Evolutionary conservation across 2,113 vertebrate genomes (phyloP).

Genomic region (Microcebus lehilahytsara): DNA sequence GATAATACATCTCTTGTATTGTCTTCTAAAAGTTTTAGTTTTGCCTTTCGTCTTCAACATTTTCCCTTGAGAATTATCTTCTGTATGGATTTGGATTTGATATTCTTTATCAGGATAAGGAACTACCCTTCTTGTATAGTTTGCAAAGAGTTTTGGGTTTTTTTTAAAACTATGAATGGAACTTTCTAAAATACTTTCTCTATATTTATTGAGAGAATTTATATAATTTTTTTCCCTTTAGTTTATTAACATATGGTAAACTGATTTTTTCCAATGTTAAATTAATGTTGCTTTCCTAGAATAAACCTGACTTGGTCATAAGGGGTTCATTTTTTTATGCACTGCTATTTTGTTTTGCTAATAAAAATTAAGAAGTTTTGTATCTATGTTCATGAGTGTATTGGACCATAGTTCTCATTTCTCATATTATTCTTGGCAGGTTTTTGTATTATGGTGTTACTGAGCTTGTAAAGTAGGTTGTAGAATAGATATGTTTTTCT

Average conservation of each 20-base stretch:
- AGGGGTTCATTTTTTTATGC: background rate
- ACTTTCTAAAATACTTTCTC: background rate
- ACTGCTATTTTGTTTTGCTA: constrained; percentile 6
- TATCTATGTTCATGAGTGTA: background rate
- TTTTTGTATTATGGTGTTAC: background rate
- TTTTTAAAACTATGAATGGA: background rate
- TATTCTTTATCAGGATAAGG: background rate
- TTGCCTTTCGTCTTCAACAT: constrained; percentile 7
- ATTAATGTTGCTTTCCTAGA: constrained; percentile 21
- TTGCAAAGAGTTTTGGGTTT: background rate
- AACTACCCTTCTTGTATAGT: background rate
- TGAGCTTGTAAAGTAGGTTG: background rate
- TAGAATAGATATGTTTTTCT: background rate
- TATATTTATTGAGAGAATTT: background rate
- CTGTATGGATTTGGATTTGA: background rate
- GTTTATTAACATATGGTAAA: constrained; percentile 27
- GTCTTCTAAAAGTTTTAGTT: background rate
- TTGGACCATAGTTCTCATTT: background rate
- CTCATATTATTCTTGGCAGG: background rate
- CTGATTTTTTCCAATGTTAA: constrained; percentile 20
- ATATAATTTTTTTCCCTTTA: constrained; percentile 29
- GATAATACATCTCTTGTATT: background rate
- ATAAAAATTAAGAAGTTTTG: background rate
- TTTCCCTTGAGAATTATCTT: background rate
- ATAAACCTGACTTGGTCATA: background rate